These are phyloP conservation scores for Griposia aprilina DNA, from an alignment of 2,888 invertebrate genomes.

Conservation along the genomic window DNA sequence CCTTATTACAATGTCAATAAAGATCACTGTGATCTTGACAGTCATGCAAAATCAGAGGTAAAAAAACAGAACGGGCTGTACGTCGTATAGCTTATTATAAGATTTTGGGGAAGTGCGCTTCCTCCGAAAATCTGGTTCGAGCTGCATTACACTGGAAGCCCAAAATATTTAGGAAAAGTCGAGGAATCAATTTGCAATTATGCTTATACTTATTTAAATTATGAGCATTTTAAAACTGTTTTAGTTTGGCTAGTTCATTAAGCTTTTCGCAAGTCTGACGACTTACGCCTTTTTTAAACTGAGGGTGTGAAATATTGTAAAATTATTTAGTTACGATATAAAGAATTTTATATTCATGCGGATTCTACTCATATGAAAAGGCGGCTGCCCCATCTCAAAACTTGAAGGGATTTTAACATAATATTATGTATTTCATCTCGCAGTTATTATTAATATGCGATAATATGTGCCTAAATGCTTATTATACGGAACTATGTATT, in stretches of 20 bases:
- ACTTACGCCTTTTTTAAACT: constrained; percentile 24
- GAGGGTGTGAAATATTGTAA: constrained; percentile 24
- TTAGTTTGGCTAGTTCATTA: not conserved
- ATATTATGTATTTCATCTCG: constrained; percentile 38
- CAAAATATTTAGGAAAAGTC: not conserved
- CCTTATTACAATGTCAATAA: too few relatives aligned
- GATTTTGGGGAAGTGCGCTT: not conserved
- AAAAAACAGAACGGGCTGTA: too few relatives aligned
- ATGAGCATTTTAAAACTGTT: not conserved
- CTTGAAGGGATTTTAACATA: constrained; percentile 41
- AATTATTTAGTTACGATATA: constrained; percentile 41
- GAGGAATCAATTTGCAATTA: not conserved
- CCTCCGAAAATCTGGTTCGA: not conserved
- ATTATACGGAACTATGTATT: constrained; percentile 60
- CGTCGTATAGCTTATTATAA: not conserved
- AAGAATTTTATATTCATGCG: constrained; percentile 64
- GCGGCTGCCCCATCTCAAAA: constrained; percentile 46
- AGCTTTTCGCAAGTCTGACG: not conserved
- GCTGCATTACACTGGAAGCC: not conserved
- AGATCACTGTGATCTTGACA: too few relatives aligned
- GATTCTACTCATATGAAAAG: constrained; percentile 58
- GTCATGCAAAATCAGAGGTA: too few relatives aligned
- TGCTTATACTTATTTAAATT: not conserved
- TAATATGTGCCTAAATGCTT: constrained; percentile 60
- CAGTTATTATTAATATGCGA: constrained; percentile 46